A percentile compares a stretch with the other conserved stretches of the same genome.
These are phyloP conservation scores for Nothobranchius kuhntae DNA, from an alignment of 2,113 vertebrate species.

Conservation along the genomic window DNA sequence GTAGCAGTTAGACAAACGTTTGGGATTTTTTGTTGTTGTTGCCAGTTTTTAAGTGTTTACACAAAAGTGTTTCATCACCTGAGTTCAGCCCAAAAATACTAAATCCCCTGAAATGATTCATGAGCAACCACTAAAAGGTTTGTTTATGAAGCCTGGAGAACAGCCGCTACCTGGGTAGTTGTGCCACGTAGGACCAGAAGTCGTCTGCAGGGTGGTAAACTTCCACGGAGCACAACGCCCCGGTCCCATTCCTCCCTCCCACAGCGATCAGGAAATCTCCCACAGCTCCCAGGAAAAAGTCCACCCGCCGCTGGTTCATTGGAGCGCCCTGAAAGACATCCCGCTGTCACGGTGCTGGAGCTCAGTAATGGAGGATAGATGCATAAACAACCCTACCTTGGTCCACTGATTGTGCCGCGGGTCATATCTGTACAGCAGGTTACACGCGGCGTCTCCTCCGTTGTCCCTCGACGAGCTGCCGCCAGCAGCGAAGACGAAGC, in stretches of 20 bases:
- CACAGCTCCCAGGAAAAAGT: slow-evolving; percentile 91
- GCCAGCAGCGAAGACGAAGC: slow-evolving; percentile 90
- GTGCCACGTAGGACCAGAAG: slow-evolving; percentile 88
- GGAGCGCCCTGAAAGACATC: slow-evolving; percentile 82
- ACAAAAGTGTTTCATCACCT: background rate
- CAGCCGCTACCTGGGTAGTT: slow-evolving; percentile 84
- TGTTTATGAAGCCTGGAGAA: too few species aligned
- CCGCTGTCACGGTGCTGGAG: background rate
- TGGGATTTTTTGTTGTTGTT: background rate
- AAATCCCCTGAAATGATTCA: too few species aligned
- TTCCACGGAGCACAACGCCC: slow-evolving; percentile 90
- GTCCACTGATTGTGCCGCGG: slow-evolving; percentile 93
- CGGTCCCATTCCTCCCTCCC: slow-evolving; percentile 90
- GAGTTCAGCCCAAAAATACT: too few species aligned
- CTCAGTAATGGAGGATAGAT: background rate
- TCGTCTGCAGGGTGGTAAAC: slow-evolving; percentile 88
- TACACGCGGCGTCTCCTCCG: slow-evolving; percentile 89
- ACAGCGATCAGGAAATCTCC: slow-evolving; percentile 89
- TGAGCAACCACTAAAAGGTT: too few species aligned
- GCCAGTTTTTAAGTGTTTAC: background rate
- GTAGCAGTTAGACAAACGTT: too few species aligned
- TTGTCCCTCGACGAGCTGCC: slow-evolving; percentile 93
- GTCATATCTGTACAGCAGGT: slow-evolving; percentile 94
- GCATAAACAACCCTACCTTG: slow-evolving; percentile 77
- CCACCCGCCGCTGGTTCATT: slow-evolving; percentile 92